Evolutionary conservation across 2,888 invertebrate species (phyloP), one percentile per base, ranked within the genome.

Genomic region (Phyllotreta cruciferae): DNA sequence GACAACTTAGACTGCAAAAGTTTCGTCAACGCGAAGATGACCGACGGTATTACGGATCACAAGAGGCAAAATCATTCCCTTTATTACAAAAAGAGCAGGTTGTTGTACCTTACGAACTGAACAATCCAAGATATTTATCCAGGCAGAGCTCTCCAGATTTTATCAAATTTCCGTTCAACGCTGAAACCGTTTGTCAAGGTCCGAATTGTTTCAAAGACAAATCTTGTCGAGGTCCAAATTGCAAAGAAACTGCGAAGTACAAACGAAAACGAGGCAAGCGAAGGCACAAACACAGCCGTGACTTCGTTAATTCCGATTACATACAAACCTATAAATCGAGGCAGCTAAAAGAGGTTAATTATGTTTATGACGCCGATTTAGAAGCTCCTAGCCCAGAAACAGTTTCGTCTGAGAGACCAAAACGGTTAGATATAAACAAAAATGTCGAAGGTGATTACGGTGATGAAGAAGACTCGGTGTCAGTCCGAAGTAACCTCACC

Each of bases 371-470:
- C 13, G 47, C 64, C 0, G 62, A 69, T 38, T 56, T 70, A n/a
- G 65, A 56, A 5, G 56, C 37, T 5, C 62, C 68, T 38, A 58
- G 42, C 39, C 37, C 4, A 34, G 62, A 45, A 8, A 35, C 36
- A 44, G 41, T 36, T 41, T 49, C 64, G 6, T 56, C 64, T 9
- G 56, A 65, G 49, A 44, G 52, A 24, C 11, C 47, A 6, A 11
- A 38, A 7, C 52, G 37, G 7, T 39, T 42, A 24, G 53, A n/a
- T 7, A 10, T 52, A 1, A 1, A 62, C 1, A 65, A 62, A 38
- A 66, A 67, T 52, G 53, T 66, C 6, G 74, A 73, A 64, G 72
- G 71, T n/a, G 73, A 74, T 24, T 72, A 73, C 52, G 66, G 69
- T 0, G 73, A 74, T 39, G 72, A 72, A 63, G 73, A 74, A 62